phyloP scores from a whole-genome alignment of 2,888 invertebrate species.

The Rhamnusium bicolor region DNA sequence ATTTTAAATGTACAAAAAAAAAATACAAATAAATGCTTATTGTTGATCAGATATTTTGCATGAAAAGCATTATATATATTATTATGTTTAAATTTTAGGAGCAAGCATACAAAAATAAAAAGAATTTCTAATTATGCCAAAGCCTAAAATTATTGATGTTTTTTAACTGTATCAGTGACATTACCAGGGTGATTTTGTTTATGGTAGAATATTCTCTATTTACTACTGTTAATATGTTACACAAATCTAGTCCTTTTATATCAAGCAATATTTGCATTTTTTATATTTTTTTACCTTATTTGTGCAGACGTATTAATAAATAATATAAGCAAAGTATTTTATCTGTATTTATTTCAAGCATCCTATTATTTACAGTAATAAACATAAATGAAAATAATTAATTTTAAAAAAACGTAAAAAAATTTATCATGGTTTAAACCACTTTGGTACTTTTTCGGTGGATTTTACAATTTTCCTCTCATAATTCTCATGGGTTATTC shows the following conservation, averaged over 20 bases:
- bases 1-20: slow-evolving; percentile 4
- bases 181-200: neutral
- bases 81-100: neutral
- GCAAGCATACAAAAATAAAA: neutral
- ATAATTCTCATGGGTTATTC: slow-evolving; percentile 48
- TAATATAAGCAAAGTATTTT: neutral
- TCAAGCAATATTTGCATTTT: slow-evolving; percentile 23
- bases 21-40: neutral
- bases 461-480: slow-evolving; percentile 56
- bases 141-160: neutral
- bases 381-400: slow-evolving; percentile 20
- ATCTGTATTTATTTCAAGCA: slow-evolving; percentile 2
- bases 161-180: neutral
- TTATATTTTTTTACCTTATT: slow-evolving; percentile 23
- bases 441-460: slow-evolving; percentile 67
- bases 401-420: slow-evolving; percentile 13
- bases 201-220: neutral
- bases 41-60: neutral
- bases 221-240: neutral
- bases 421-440: slow-evolving; percentile 64
- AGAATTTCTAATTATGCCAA: neutral
- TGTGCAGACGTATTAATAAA: slow-evolving; percentile 8
- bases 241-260: slow-evolving; percentile 30
- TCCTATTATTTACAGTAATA: slow-evolving; percentile 23
- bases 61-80: neutral